Conservation (phyloP, 2,113 vertebrate species). For the Vireo altiloquus region DNA sequence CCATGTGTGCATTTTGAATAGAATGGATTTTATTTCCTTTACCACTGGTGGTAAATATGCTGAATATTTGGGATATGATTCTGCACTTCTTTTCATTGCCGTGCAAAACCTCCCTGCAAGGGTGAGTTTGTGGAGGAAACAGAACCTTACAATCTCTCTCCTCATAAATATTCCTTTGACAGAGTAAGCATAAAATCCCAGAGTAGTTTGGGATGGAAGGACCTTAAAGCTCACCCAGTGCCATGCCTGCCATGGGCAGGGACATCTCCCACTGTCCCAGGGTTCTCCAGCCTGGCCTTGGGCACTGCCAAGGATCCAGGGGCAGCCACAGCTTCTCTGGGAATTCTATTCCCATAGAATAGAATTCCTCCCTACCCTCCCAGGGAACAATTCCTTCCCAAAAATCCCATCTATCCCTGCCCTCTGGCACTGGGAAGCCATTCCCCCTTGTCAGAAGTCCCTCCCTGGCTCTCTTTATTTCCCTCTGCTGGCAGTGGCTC, state of each 20-base stretch:
- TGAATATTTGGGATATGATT: neutral
- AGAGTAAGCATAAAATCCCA: neutral
- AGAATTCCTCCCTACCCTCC: neutral
- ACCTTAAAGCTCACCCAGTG: neutral
- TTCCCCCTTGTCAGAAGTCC: too few relatives aligned
- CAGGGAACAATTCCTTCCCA: neutral
- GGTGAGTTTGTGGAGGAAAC: neutral
- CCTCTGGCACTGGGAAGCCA: neutral
- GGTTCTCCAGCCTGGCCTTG: neutral
- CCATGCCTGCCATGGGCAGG: neutral
- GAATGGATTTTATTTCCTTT: neutral
- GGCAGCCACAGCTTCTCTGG: neutral
- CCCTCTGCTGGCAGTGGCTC: neutral
- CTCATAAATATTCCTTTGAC: neutral
- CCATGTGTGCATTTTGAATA: rapidly evolving
- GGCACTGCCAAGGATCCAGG: neutral
- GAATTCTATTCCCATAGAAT: neutral
- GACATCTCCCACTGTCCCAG: neutral
- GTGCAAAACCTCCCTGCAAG: neutral
- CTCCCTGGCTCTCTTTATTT: neutral
- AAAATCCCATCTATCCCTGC: rapidly evolving
- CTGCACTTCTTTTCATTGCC: neutral
- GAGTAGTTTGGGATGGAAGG: neutral
- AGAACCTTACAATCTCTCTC: neutral
- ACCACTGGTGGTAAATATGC: neutral